Evolutionary conservation across 1,140 invertebrate genomes (phyloP).

Genomic region (Adoxophyes honmai): DNA sequence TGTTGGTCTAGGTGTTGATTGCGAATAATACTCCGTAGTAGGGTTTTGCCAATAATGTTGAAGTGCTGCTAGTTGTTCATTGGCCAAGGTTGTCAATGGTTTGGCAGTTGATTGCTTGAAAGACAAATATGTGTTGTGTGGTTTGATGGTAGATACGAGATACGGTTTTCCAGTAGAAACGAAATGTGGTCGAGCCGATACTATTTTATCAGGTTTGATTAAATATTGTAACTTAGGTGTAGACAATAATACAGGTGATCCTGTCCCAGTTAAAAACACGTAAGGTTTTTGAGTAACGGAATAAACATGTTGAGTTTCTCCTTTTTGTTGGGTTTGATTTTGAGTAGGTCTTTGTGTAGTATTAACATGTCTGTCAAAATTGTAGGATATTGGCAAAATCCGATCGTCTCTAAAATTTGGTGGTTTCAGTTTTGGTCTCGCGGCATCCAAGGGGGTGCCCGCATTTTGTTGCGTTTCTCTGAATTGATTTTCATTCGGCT

Average conservation of each 20-base stretch:
- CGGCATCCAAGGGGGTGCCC: slow-evolving; percentile 29
- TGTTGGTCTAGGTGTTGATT: slow-evolving; percentile 39
- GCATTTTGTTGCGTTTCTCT: slow-evolving; percentile 28
- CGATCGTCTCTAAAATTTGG: slow-evolving; percentile 67
- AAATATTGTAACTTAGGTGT: slow-evolving; percentile 43
- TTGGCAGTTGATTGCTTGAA: slow-evolving; percentile 51
- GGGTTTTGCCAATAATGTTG: slow-evolving; percentile 59
- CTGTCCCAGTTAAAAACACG: slow-evolving; percentile 34
- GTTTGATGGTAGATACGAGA: slow-evolving; percentile 38
- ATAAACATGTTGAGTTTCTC: slow-evolving; percentile 22
- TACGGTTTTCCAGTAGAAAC: slow-evolving; percentile 44
- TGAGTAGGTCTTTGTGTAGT: slow-evolving; percentile 26
- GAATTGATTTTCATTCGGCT: slow-evolving; percentile 25
- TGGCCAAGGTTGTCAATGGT: slow-evolving; percentile 46
- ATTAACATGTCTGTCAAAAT: slow-evolving; percentile 40
- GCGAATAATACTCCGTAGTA: slow-evolving; percentile 32
- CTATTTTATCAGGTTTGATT: slow-evolving; percentile 34
- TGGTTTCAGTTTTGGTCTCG: slow-evolving; percentile 48
- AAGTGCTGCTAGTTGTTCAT: slow-evolving; percentile 51
- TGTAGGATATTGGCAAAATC: slow-evolving; percentile 53
- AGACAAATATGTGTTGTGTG: slow-evolving; percentile 32
- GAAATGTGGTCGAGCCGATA: slow-evolving; percentile 31
- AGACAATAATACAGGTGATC: slow-evolving; percentile 33
- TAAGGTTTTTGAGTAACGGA: slow-evolving; percentile 46
- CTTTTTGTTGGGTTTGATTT: slow-evolving; percentile 27